Evolutionary conservation across 1,140 invertebrate genomes (phyloP).

Genomic region (Drosophila arawakana): DNA sequence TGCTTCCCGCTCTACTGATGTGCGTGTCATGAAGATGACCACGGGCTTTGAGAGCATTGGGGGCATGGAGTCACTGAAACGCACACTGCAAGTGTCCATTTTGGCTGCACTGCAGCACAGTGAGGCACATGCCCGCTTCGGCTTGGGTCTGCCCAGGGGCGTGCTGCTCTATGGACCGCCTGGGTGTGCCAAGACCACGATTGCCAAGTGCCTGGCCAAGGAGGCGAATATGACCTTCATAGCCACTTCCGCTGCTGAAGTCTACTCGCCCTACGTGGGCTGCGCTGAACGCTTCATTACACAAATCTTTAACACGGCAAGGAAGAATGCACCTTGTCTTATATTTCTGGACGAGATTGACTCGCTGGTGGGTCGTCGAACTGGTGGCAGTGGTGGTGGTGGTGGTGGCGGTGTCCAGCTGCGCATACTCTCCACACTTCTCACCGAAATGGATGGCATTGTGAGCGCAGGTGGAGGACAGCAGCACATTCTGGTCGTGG

Average conservation of each 20-base stretch:
- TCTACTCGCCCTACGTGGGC: conserved; percentile 89
- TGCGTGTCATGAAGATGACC: conserved; percentile 84
- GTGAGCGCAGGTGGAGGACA: conserved; percentile 52
- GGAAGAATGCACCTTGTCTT: conserved; percentile 88
- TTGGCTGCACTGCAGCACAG: conserved; percentile 83
- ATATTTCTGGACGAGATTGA: conserved; percentile 93
- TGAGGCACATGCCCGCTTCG: conserved; percentile 88
- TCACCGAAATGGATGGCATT: conserved; percentile 90
- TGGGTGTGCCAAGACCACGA: conserved; percentile 91
- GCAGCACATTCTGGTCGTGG: conserved; percentile 88
- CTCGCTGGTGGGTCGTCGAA: conserved; percentile 86
- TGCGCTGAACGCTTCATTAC: conserved; percentile 87
- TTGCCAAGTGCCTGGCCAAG: conserved; percentile 88
- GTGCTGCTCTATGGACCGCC: conserved; percentile 91
- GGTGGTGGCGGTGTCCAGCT: conserved; percentile 86
- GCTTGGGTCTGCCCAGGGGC: conserved; percentile 86
- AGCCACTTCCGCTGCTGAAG: conserved; percentile 87
- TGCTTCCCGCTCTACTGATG: conserved; percentile 86
- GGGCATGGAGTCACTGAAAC: conserved; percentile 88
- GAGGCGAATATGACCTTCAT: conserved; percentile 88
- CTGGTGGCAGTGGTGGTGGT: conserved; percentile 73
- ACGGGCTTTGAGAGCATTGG: conserved; percentile 87
- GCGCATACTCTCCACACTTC: conserved; percentile 87
- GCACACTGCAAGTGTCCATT: conserved; percentile 87
- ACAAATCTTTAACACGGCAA: conserved; percentile 88